Conservation (phyloP, 1,140 invertebrate species). For the Drosophila nikananu region DNA sequence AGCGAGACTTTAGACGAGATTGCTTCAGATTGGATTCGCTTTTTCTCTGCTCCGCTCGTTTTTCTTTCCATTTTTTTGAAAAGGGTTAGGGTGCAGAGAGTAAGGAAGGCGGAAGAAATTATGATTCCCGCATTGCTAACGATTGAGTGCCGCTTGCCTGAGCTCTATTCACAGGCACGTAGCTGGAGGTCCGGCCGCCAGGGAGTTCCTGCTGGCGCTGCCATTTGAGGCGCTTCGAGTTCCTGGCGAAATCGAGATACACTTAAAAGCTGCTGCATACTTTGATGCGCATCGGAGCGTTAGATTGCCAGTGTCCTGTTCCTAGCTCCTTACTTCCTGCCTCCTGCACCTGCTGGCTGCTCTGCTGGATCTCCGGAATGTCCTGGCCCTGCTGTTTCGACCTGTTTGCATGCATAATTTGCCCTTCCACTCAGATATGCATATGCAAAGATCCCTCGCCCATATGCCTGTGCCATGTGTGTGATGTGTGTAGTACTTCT, state of each 20-base stretch:
- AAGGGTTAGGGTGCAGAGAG: conserved; percentile 16
- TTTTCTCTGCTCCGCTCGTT: conserved; percentile 15
- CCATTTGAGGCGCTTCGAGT: conserved; percentile 36
- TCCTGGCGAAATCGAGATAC: conserved; percentile 29
- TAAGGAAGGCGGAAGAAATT: conserved; percentile 5
- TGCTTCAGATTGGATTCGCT: conserved; percentile 29
- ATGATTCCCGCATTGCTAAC: conserved; percentile 35
- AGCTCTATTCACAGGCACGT: conserved; percentile 37
- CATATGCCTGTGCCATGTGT: conserved; percentile 20
- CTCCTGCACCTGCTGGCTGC: conserved; percentile 4
- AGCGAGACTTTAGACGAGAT: conserved; percentile 24
- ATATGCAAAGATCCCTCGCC: conserved; percentile 44
- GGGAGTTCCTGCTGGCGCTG: conserved; percentile 20
- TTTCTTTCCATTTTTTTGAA: conserved; percentile 12
- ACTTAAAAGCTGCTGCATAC: conserved; percentile 64
- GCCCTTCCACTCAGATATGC: conserved; percentile 37
- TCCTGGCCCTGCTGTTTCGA: conserved; percentile 38
- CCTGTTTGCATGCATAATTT: conserved; percentile 61
- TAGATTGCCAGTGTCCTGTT: conserved; percentile 60
- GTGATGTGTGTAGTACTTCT: conserved; percentile 11
- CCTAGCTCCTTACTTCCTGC: conserved; percentile 13
- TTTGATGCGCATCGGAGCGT: conserved; percentile 63
- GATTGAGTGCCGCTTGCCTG: conserved; percentile 27
- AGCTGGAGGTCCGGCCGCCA: conserved; percentile 6
- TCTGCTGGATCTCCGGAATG: conserved; percentile 21